Evolutionary conservation across 2,797 vertebrate genomes (phyloP), one percentile per base, ranked within the genome.

Genomic region (Denticeps clupeoides): DNA sequence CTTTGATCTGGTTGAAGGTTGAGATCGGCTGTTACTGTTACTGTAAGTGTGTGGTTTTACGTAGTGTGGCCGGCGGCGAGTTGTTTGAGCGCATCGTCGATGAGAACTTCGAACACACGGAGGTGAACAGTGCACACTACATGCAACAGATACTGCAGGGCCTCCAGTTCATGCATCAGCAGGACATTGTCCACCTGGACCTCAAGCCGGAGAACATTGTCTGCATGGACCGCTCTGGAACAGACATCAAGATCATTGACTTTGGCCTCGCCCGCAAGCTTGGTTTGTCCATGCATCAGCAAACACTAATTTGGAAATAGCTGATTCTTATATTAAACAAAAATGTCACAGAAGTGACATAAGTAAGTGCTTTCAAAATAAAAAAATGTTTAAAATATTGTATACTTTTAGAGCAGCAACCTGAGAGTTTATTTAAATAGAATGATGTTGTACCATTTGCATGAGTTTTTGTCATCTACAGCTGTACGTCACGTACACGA

Each of bases 141-240:
- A 47, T 91, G 77, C 69, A 35, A 61, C 89, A 93, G 79, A 90
- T 93, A 64, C 72, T 91, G 57, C 67, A 84, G 59, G 90, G 89
- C 5, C 56, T 90, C 2, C 57, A 53, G 18, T 90, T 74, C 76
- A 87, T 91, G 82, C 90, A 93, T 2, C 13, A 73, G 56, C 82
- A 86, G 73, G 75, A 63, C 12, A 63, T 93, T 0, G 32, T 90
- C 38, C 90, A 91, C 54, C 80, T 91, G 7, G 89, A 91, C 65
- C 83, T 93, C 48, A 93, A 93, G 59, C 90, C 90, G 0, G 89
- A 93, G 72, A 93, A 93, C 77, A 85, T 93, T 0, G 84, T 93
- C 52, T 93, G 90, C 0, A 68, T 88, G 38, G 82, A 83, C 73
- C 75, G 69, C 4, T 23, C 51, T 2, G 80, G 84, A 58, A 86